Evolutionary conservation across 1,140 invertebrate species (phyloP), one percentile per base, ranked within the genome.

Genomic region (Drosophila sulfurigaster): DNA sequence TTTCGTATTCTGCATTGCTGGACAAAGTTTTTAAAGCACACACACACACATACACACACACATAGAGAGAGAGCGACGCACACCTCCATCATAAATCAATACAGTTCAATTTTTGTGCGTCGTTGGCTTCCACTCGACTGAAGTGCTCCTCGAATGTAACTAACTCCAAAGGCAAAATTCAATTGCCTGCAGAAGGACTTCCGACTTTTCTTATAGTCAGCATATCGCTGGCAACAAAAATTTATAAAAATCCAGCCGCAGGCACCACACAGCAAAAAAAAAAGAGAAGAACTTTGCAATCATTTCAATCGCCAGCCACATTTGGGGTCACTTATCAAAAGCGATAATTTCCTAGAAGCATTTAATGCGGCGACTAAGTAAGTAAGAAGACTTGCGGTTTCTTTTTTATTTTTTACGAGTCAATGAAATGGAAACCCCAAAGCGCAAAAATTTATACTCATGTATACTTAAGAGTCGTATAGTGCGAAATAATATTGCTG

Each of bases 51-150:
- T 30, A 46, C 13, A 11, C 6, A 38, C 60, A 13, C 15, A 25
- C 16, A 52, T 10, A 25, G 1, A 45, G 38, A 20, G 7, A 63
- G 2, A 38, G 11, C 7, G 11, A 32, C 51, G 41, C 41, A 68
- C 71, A 68, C 56, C 64, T 68, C 41, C 48, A 11, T 74, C 85
- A 89, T 83, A 89, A 89, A 88, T 88, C 83, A 89, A 88, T 88
- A 89, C 75, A 85, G 82, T 83, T 88, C 70, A 80, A 81, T 88
- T 88, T 78, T 82, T 64, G 65, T 78, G 75, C 71, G 65, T 59
- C 59, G 71, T 28, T 56, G 32, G 59, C 73, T 64, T 68, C 62
- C 83, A 87, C 82, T 78, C 80, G 56, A 65, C 7, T 75, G 58
- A 60, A 77, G 82, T 68, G 74, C 76, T 71, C 54, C 80, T 87